phyloP scores from a whole-genome alignment of 2,113 vertebrate species.

The Solea senegalensis region DNA sequence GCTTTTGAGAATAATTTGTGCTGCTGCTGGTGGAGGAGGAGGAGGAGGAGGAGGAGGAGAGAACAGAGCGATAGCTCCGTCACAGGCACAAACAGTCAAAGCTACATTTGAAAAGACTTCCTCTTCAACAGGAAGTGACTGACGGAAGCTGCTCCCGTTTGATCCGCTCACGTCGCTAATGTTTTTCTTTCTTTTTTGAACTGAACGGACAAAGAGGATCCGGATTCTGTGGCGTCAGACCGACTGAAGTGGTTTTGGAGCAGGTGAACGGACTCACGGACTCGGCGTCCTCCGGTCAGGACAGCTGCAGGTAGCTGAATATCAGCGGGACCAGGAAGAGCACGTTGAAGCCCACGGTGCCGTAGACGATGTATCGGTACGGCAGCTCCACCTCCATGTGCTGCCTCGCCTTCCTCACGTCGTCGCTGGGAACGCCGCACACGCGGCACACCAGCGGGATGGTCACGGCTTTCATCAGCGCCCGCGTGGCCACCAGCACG shows the following conservation, averaged over 20 bases:
- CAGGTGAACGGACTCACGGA: not conserved
- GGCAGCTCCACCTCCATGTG: slow-evolving; percentile 96
- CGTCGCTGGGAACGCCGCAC: slow-evolving; percentile 73
- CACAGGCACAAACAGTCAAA: not conserved
- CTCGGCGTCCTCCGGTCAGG: slow-evolving; percentile 66
- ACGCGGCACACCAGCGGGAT: slow-evolving; percentile 89
- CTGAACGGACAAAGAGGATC: slow-evolving; percentile 13
- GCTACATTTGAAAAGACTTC: not conserved
- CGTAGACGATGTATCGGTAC: slow-evolving; percentile 93
- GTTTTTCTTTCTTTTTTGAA: not conserved
- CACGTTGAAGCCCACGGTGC: slow-evolving; percentile 88
- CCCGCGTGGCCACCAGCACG: slow-evolving; percentile 83
- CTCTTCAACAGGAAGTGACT: not conserved
- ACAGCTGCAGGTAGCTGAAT: slow-evolving; percentile 83
- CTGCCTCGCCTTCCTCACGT: slow-evolving; percentile 89
- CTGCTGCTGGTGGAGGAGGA: not conserved
- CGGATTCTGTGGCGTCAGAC: not conserved
- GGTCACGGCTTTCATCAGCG: slow-evolving; percentile 89
- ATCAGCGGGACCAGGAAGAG: slow-evolving; percentile 87
- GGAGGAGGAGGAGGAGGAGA: slow-evolving; percentile 16
- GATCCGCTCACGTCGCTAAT: not conserved
- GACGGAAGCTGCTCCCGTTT: not conserved
- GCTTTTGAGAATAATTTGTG: not conserved
- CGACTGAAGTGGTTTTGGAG: not conserved
- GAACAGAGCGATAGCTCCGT: not conserved